These are phyloP conservation scores for Holotrichia oblita DNA, from an alignment of 1,140 invertebrate species.

Conservation along the genomic window DNA sequence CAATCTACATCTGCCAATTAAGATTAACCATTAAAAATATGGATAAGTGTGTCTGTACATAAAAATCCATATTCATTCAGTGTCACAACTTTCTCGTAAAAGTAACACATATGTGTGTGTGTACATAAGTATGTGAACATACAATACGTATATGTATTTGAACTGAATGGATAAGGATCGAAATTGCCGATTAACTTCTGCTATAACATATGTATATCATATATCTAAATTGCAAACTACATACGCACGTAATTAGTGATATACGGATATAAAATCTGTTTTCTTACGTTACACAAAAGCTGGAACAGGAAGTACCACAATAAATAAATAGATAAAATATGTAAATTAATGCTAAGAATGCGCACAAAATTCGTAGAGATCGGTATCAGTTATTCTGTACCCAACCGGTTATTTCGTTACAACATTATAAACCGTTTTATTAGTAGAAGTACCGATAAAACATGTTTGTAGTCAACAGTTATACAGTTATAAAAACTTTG, in stretches of 20 bases:
- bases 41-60: background rate
- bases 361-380: background rate
- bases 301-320: no score
- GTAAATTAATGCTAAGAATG: background rate
- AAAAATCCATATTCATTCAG: conserved; percentile 10
- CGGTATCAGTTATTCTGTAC: background rate
- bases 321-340: background rate
- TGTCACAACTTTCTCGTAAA: conserved; percentile 25
- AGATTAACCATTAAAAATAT: background rate
- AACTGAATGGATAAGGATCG: no score
- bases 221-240: no score
- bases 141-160: no score
- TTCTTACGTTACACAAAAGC: no score
- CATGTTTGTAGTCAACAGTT: background rate
- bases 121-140: no score
- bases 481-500: background rate
- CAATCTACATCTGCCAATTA: background rate
- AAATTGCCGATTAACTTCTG: no score
- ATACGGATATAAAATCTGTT: no score
- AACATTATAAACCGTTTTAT: background rate
- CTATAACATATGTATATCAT: no score
- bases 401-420: background rate
- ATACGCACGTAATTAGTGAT: no score
- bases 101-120: background rate
- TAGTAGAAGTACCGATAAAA: background rate